phyloP scores from a whole-genome alignment of 2,113 vertebrate genomes.

The Hyperoodon ampullatus region DNA sequence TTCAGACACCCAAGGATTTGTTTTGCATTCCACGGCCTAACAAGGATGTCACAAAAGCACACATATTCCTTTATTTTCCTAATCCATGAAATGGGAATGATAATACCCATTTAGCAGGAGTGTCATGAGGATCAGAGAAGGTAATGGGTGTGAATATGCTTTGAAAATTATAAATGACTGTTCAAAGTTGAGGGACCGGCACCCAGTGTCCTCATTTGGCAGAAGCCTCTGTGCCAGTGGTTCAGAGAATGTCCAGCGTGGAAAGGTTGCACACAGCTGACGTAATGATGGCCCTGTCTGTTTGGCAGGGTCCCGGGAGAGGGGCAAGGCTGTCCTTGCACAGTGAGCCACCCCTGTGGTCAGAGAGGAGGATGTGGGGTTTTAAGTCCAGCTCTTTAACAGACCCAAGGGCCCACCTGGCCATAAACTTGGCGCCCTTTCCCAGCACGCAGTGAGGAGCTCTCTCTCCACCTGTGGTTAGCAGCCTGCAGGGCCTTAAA shows the following conservation, averaged over 20 bases:
- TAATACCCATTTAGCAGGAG: neutral
- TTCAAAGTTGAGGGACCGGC: neutral
- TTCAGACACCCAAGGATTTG: neutral
- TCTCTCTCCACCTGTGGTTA: neutral
- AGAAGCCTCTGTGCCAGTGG: neutral
- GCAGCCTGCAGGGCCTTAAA: constrained; percentile 59
- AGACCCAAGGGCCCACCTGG: neutral
- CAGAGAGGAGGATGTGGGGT: neutral
- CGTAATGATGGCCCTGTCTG: fast-evolving
- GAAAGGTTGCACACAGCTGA: neutral
- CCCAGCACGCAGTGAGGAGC: neutral
- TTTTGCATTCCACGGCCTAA: neutral
- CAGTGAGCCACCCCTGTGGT: neutral
- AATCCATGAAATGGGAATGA: neutral
- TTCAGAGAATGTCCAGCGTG: neutral
- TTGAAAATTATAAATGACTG: neutral
- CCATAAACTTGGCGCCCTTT: neutral
- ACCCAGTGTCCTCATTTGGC: neutral
- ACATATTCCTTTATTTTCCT: neutral
- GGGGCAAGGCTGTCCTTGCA: neutral
- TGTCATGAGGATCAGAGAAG: neutral
- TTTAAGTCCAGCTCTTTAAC: neutral
- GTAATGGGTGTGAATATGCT: neutral
- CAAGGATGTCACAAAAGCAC: neutral
- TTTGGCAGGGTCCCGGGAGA: neutral